phyloP scores from a whole-genome alignment of 2,888 invertebrate genomes.

The Archips crataeganus region DNA sequence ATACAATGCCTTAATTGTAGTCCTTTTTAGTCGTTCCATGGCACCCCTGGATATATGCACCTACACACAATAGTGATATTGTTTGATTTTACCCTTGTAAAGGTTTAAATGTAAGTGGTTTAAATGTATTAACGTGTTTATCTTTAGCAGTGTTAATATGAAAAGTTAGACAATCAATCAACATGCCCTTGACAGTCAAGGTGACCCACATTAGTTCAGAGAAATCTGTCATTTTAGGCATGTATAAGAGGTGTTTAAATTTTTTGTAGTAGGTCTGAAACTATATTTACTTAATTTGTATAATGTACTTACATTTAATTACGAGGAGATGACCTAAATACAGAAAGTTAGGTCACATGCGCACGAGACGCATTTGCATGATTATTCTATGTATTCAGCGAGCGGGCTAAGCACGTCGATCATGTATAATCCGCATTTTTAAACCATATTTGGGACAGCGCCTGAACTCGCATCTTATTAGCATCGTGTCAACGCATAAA shows the following conservation, averaged over 20 bases:
- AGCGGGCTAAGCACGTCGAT: not conserved
- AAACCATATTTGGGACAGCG: constrained; percentile 20
- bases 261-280: no score
- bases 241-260: no score
- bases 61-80: not conserved
- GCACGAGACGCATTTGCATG: not conserved
- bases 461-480: constrained; percentile 25
- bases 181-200: no score
- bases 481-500: constrained; percentile 20
- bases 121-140: no score
- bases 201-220: no score
- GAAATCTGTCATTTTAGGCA: no score
- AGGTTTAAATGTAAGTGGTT: not conserved
- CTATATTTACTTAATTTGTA: not conserved
- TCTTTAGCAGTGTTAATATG: no score
- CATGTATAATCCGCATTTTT: constrained; percentile 15
- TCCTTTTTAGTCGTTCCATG: constrained; percentile 11
- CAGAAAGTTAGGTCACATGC: not conserved
- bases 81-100: not conserved
- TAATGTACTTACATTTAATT: not conserved
- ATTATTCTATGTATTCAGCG: constrained; percentile 10
- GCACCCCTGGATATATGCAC: not conserved
- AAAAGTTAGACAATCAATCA: no score
- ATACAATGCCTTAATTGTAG: constrained; percentile 2
- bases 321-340: not conserved